These are phyloP conservation scores for Botrylloides violaceus DNA, from an alignment of 23 tunicate species.

Conservation along the genomic window DNA sequence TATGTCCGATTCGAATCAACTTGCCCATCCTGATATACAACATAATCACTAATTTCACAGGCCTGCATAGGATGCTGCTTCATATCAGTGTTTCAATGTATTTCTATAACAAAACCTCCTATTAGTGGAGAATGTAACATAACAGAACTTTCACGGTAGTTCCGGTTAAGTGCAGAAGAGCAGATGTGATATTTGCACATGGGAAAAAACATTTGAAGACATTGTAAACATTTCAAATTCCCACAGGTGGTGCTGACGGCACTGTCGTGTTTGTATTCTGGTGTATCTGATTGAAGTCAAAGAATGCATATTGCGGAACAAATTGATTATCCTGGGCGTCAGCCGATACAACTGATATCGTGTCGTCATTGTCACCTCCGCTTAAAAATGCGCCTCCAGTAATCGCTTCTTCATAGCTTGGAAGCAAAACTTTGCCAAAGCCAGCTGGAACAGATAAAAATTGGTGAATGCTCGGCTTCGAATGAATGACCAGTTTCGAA, in stretches of 20 bases:
- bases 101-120: too few species aligned
- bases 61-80: too few species aligned
- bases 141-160: too few species aligned
- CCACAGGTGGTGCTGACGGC: background rate
- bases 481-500: background rate
- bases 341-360: background rate
- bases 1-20: too few species aligned
- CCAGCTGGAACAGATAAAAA: background rate
- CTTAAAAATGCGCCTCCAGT: constrained; percentile 18
- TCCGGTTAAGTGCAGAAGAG: too few species aligned
- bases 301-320: constrained; percentile 17
- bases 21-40: too few species aligned
- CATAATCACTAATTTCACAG: too few species aligned
- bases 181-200: too few species aligned
- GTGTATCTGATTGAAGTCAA: constrained; percentile 14
- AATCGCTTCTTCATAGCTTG: constrained; percentile 26
- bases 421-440: constrained; percentile 10
- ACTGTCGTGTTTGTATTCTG: too few species aligned
- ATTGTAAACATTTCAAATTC: background rate
- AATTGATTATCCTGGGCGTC: background rate
- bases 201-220: too few species aligned
- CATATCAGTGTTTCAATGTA: too few species aligned
- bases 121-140: too few species aligned
- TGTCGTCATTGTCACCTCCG: background rate
- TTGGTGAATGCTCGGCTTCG: background rate